Evolutionary conservation across 2,113 vertebrate species (phyloP).

Genomic region (Cephalopholis sonnerati): DNA sequence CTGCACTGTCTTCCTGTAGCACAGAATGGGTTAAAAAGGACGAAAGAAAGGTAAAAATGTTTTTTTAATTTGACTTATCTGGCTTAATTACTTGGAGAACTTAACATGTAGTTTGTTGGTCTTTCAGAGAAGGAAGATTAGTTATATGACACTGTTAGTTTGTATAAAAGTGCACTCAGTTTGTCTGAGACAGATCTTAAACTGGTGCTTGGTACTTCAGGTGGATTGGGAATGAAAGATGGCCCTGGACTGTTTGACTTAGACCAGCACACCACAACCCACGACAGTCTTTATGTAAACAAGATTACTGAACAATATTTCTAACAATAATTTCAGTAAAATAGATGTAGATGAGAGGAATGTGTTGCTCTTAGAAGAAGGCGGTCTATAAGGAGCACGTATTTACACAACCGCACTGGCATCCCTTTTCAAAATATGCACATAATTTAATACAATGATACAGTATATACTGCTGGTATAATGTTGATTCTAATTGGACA

Average conservation of each 20-base stretch:
- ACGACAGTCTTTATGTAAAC: neutral
- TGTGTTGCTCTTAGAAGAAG: neutral
- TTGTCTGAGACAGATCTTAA: constrained; percentile 3
- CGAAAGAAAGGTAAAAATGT: neutral
- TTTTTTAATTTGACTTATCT: neutral
- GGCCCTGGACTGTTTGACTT: neutral
- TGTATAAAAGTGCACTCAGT: accelerated
- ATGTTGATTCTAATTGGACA: too few relatives aligned
- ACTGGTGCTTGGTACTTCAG: neutral
- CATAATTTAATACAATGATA: too few relatives aligned
- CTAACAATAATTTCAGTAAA: neutral
- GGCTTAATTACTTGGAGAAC: too few relatives aligned
- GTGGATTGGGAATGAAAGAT: neutral
- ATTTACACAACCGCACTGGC: neutral
- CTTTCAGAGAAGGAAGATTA: neutral
- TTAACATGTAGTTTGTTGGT: neutral
- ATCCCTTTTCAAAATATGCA: neutral
- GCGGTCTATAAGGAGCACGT: neutral
- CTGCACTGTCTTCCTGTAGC: constrained; percentile 42
- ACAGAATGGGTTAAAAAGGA: constrained; percentile 57
- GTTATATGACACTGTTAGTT: neutral
- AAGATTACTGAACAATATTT: neutral
- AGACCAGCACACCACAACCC: neutral
- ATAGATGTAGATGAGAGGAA: neutral
- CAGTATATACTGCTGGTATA: neutral